Conservation (phyloP, 1,140 invertebrate species). For the Monomorium pharaonis region DNA sequence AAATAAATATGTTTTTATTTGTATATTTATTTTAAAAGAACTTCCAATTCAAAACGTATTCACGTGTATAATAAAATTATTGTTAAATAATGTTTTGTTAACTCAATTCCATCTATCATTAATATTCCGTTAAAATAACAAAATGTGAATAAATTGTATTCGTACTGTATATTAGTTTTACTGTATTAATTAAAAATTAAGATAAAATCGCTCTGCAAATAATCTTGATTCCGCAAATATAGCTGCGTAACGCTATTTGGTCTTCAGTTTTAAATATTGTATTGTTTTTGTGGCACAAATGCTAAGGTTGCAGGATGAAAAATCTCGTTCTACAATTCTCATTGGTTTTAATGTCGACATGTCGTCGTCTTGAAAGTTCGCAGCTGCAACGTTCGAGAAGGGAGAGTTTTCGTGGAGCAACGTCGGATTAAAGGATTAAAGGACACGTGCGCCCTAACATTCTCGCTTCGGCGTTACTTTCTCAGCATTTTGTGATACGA, state of each 20-base stretch:
- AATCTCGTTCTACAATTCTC: neutral
- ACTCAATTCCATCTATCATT: neutral
- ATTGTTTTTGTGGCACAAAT: slow-evolving; percentile 45
- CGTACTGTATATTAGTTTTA: neutral
- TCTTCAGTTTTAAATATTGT: slow-evolving; percentile 62
- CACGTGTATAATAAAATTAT: neutral
- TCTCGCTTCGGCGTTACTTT: slow-evolving; percentile 48
- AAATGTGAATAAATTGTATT: neutral
- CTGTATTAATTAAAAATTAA: neutral
- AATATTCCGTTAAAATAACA: neutral
- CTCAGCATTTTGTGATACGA: slow-evolving; percentile 61
- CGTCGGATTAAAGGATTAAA: slow-evolving; percentile 74
- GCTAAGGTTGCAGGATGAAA: slow-evolving; percentile 50
- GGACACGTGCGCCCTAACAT: slow-evolving; percentile 67
- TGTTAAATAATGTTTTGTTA: neutral
- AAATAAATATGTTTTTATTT: slow-evolving; percentile 8
- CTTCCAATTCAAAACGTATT: neutral
- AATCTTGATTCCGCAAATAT: neutral
- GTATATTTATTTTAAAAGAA: neutral
- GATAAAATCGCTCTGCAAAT: neutral
- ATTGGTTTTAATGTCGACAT: slow-evolving; percentile 22
- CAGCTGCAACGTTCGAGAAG: slow-evolving; percentile 64
- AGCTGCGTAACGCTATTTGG: neutral
- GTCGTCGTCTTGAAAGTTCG: slow-evolving; percentile 66
- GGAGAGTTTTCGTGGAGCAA: slow-evolving; percentile 58